Conservation (phyloP, 2,797 vertebrate genomes). For the Gallinago nigripennis region DNA sequence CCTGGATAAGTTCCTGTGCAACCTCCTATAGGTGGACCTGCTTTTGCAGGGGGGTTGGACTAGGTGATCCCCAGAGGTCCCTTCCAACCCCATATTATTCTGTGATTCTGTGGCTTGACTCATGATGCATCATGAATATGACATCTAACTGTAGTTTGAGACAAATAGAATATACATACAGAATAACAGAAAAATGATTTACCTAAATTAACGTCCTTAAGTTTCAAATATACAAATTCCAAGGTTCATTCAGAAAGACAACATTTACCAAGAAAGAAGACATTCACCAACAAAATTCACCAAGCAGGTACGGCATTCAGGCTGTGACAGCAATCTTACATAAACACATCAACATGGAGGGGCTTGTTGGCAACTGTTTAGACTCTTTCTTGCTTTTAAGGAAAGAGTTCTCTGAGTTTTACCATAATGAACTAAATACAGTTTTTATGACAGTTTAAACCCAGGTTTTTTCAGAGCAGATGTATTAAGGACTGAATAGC, state of each 20-base stretch:
- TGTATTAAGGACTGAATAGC: not conserved
- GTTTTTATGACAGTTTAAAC: not conserved
- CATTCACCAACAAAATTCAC: not conserved
- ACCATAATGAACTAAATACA: not conserved
- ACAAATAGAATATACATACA: not conserved
- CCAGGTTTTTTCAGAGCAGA: not conserved
- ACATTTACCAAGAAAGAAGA: fast-evolving
- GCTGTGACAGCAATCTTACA: not conserved
- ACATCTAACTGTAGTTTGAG: not conserved
- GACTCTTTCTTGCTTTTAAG: not conserved
- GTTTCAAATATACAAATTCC: not conserved
- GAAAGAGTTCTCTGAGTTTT: not conserved
- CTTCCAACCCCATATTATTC: too few relatives aligned
- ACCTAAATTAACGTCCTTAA: not conserved
- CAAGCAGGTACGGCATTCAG: not conserved
- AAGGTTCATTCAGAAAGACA: not conserved
- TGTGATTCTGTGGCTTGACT: not conserved
- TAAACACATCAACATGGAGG: not conserved
- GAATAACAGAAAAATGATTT: not conserved
- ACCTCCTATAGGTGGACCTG: too few relatives aligned
- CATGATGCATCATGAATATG: not conserved
- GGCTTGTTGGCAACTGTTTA: not conserved
- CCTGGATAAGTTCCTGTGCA: too few relatives aligned
- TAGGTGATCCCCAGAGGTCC: too few relatives aligned
- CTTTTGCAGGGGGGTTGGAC: too few relatives aligned